These are phyloP conservation scores for Araneus ventricosus DNA, from an alignment of 1,140 invertebrate genomes.

Conservation along the genomic window DNA sequence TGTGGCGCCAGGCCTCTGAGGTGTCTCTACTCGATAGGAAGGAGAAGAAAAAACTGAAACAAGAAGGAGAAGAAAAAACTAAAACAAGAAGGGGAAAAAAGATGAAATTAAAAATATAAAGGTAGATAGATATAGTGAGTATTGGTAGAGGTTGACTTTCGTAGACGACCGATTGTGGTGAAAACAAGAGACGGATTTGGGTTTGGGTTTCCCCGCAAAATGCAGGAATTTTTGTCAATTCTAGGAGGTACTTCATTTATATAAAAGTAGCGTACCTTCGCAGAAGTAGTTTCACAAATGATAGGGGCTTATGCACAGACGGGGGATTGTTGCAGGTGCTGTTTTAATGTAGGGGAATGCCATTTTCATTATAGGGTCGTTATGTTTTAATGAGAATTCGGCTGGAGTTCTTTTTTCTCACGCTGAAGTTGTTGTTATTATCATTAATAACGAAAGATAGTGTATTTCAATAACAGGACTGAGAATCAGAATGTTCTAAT, in stretches of 20 bases:
- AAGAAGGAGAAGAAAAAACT: neutral
- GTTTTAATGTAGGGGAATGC: neutral
- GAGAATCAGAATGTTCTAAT: no score
- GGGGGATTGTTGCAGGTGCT: neutral
- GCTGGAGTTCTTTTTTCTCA: neutral
- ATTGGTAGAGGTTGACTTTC: constrained; percentile 34
- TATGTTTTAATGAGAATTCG: neutral
- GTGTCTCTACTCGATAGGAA: neutral
- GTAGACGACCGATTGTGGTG: neutral
- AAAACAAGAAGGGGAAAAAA: constrained; percentile 10
- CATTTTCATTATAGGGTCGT: neutral
- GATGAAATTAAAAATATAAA: neutral
- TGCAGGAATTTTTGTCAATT: neutral
- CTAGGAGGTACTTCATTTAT: neutral
- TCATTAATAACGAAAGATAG: neutral
- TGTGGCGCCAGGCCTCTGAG: constrained; percentile 33
- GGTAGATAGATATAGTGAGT: neutral
- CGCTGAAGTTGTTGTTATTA: neutral
- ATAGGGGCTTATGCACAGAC: neutral
- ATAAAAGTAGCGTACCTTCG: neutral
- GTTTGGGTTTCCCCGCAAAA: neutral
- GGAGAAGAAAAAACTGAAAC: neutral
- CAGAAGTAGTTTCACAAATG: neutral
- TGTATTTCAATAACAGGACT: neutral
- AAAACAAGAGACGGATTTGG: constrained; percentile 34